These are phyloP conservation scores for Centruroides vittatus DNA, from an alignment of 1,140 invertebrate genomes.

Conservation along the genomic window DNA sequence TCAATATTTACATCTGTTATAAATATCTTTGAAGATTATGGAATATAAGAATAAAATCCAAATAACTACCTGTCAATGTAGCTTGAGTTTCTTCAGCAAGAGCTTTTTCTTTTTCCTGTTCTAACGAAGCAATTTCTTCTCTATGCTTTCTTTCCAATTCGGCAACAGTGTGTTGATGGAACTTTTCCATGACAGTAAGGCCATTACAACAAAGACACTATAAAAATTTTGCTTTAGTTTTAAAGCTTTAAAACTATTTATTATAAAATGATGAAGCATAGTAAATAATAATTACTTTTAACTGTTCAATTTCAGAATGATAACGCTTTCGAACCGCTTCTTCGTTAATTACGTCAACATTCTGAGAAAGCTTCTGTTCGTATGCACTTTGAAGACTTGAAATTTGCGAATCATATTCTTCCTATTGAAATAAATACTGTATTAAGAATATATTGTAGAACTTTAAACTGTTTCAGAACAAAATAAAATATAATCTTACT, in stretches of 20 bases:
- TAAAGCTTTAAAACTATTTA: background rate
- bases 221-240: background rate
- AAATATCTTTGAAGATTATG: too few relatives aligned
- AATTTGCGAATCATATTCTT: constrained; percentile 16
- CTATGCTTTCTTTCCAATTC: constrained; percentile 73
- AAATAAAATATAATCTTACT: too few relatives aligned
- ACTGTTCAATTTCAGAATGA: constrained; percentile 70
- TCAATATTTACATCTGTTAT: too few relatives aligned
- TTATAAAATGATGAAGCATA: background rate
- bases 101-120: constrained; percentile 72
- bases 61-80: constrained; percentile 21
- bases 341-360: constrained; percentile 33
- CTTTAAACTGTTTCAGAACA: too few relatives aligned
- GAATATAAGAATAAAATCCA: too few relatives aligned
- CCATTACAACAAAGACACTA: constrained; percentile 70
- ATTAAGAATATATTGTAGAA: too few relatives aligned
- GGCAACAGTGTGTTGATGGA: constrained; percentile 63
- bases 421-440: background rate
- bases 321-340: constrained; percentile 58
- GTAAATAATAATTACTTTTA: constrained; percentile 37
- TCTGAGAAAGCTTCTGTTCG: constrained; percentile 15
- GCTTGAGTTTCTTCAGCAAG: constrained; percentile 73
- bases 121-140: constrained; percentile 50
- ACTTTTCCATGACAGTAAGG: constrained; percentile 69
- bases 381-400: constrained; percentile 15